Base-by-base conservation (phyloP, 2,113 vertebrate species). In the Zosterops borbonicus region DNA sequence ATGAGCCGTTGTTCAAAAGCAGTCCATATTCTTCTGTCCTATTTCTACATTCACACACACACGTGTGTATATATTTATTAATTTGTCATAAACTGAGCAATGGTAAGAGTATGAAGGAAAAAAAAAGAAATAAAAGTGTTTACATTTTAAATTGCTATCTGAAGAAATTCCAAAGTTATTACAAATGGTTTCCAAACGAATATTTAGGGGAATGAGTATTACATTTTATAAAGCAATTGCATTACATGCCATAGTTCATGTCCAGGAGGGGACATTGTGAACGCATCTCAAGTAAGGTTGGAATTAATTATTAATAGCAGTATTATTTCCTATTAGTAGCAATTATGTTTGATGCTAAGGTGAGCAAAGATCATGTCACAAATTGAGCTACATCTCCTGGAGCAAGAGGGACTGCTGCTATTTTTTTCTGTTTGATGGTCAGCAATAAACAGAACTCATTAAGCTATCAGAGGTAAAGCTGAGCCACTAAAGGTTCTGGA, bases 11-110 rank as follows among this genome's bases (percentile, higher is more conserved):
- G 46, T 39, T 78, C 52, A 75, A 71, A 83, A 90, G 5, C 20
- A 33, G 8, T 69, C 37, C 2, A 0, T 47, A 23, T 39, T 84
- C 25, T 68, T 70, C 27, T 59, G 12, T 18, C 8, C 20, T 47
- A 8, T 22, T 19, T 27, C 6, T 67, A 9, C 5, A 0, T 23
- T 42, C 1, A 4, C 35, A n/a, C 17, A 6, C 7, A n/a, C 67
- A 92, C 39, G 5, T 29, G 0, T 28, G 2, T 6, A 9, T 39
- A 4, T 8, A 5, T 58, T 49, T 60, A 44, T 22, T 56, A 41
- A 27, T 82, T 84, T 39, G 14, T 24, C 15, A 24, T 31, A 67
- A 78, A 64, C 6, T 1, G 6, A 83, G 2, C 20, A 37, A 47
- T 1, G 3, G 8, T 79, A 53, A 63, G 20, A 83, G 9, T 1